phyloP scores from a whole-genome alignment of 2,888 invertebrate genomes.

The Volucella inanis region DNA sequence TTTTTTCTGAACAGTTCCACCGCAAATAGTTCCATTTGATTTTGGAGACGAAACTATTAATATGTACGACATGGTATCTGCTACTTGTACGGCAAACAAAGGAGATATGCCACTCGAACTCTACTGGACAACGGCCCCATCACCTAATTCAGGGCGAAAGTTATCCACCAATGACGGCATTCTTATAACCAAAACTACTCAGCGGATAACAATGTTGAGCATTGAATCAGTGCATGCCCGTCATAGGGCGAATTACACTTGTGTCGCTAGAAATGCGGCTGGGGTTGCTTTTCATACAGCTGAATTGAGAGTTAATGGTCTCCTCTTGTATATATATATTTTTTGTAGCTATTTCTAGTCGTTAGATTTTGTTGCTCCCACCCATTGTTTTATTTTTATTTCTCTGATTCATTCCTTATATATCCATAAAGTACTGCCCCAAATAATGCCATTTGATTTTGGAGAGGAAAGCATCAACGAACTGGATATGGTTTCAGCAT shows the following conservation, averaged over 20 bases:
- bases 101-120: slow-evolving; percentile 92
- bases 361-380: slow-evolving; percentile 61
- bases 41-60: slow-evolving; percentile 91
- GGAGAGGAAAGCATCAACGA: slow-evolving; percentile 88
- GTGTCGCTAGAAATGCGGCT: slow-evolving; percentile 88
- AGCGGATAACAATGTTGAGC: slow-evolving; percentile 87
- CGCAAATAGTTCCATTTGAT: slow-evolving; percentile 90
- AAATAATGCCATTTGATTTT: slow-evolving; percentile 89
- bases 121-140: slow-evolving; percentile 85
- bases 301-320: slow-evolving; percentile 89
- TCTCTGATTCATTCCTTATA: slow-evolving; percentile 41
- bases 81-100: slow-evolving; percentile 88
- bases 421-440: slow-evolving; percentile 85
- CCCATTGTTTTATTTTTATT: slow-evolving; percentile 36
- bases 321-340: slow-evolving; percentile 77
- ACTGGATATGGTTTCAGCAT: slow-evolving; percentile 87
- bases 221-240: slow-evolving; percentile 88
- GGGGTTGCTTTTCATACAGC: slow-evolving; percentile 88
- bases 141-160: slow-evolving; percentile 85
- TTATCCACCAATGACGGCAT: slow-evolving; percentile 85
- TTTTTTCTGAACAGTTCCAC: slow-evolving; percentile 85
- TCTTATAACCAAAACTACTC: slow-evolving; percentile 85
- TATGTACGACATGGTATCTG: slow-evolving; percentile 89
- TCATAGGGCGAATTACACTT: slow-evolving; percentile 90
- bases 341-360: slow-evolving; percentile 43